Base-by-base conservation (phyloP, 1,140 invertebrate genomes). In the Drosophila asahinai region DNA sequence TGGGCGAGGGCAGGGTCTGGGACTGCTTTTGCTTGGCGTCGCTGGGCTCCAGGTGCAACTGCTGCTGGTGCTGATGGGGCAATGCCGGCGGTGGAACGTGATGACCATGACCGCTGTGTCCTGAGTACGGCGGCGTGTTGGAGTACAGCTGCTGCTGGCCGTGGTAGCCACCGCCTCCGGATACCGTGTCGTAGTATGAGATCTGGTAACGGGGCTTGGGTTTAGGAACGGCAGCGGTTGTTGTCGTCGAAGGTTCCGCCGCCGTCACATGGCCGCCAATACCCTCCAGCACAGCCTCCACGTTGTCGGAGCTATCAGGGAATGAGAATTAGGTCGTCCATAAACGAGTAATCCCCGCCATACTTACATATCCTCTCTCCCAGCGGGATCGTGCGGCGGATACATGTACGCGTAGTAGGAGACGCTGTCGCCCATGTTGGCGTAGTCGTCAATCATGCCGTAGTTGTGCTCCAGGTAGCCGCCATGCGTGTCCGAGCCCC, bases 401-500 rank as follows among this genome's bases (percentile, higher is more conserved):
- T 94, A 94, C 77, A 94, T 94, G 25, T 94, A 94, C 42, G 94
- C 94, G 63, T 95, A 95, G 77, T 95, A 95, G 4, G 94, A 93
- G 3, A 94, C 94, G 33, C 94, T 94, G 72, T 95, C 92, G n/a
- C 92, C 92, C 90, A 93, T 91, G 58, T 93, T 92, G 19, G 90
- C 84, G 72, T 93, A 93, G 38, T 93, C 92, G 42, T 92, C 92
- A 42, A 93, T 93, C 84, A 91, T 89, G 66, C 91, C 91, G 73
- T 93, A 92, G 54, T 93, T 93, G 71, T 95, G 95, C 60, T 95
- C 94, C 77, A 95, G 92, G 77, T 95, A 95, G 55, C 94, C 94
- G 75, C 94, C 94, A 59, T 95, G 95, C 42, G 95, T 95, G 66
- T 95, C 94, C 1, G 95, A 95, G 71, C 95, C 94, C 1, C 87